Conservation (phyloP, 2,888 invertebrate species). For the Cheilosia impressa region DNA sequence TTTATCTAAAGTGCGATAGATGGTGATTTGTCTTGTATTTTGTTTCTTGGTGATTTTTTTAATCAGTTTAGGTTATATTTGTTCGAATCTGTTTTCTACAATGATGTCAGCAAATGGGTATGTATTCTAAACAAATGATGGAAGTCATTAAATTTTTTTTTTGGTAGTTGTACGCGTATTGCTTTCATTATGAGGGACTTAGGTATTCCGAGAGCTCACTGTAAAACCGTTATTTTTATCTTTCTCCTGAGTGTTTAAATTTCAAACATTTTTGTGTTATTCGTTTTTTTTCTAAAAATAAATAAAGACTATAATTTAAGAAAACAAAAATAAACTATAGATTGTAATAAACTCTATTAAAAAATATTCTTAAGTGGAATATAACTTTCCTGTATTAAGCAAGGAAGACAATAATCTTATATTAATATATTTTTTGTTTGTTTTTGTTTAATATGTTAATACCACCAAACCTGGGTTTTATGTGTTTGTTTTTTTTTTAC, state of each 20-base stretch:
- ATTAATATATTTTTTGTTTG: constrained; percentile 18
- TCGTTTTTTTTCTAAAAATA: constrained; percentile 17
- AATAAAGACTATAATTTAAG: not conserved
- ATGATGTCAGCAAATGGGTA: constrained; percentile 14
- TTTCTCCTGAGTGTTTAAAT: constrained; percentile 72
- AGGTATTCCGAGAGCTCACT: constrained; percentile 59
- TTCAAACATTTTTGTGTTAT: constrained; percentile 41
- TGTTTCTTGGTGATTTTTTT: constrained; percentile 5
- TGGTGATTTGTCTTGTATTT: constrained; percentile 25
- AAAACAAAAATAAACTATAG: constrained; percentile 12
- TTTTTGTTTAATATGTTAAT: constrained; percentile 53
- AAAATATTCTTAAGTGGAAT: constrained; percentile 73
- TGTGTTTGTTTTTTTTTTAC: constrained; percentile 36
- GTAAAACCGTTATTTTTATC: constrained; percentile 61
- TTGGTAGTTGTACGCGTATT: not conserved
- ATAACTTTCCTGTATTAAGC: constrained; percentile 75
- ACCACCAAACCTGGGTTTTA: constrained; percentile 72
- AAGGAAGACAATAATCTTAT: constrained; percentile 75
- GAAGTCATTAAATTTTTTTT: constrained; percentile 1
- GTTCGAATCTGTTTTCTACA: constrained; percentile 1
- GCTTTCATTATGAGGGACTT: constrained; percentile 5
- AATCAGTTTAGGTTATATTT: constrained; percentile 8
- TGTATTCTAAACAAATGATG: constrained; percentile 20
- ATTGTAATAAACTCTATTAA: constrained; percentile 63
- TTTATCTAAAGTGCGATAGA: constrained; percentile 41